These are phyloP conservation scores for Chondrilla cf. caribensis DNA, from an alignment of 37 sponge, comb jelly and placozoan genomes.

Conservation along the genomic window DNA sequence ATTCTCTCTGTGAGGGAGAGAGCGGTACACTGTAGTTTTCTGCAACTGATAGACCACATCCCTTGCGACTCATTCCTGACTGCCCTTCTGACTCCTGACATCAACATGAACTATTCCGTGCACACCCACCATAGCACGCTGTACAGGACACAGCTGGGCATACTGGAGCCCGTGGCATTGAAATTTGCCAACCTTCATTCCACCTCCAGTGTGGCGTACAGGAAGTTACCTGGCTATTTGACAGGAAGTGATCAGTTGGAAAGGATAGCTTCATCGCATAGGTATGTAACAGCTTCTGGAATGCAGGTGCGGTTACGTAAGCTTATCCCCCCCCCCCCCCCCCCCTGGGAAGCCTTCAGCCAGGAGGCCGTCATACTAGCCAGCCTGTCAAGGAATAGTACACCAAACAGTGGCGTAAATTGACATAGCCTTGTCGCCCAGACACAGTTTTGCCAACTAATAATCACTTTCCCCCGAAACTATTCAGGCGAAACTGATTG, in stretches of 20 bases:
- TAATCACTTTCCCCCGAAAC: no score
- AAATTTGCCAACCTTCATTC: background rate
- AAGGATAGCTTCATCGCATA: background rate
- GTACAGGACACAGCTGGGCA: background rate
- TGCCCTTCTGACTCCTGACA: background rate
- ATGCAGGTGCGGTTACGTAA: no score
- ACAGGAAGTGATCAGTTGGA: background rate
- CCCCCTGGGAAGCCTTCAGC: no score
- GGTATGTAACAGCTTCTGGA: background rate
- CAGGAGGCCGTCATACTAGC: no score
- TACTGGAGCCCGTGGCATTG: background rate
- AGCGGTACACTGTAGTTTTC: constrained; percentile 47
- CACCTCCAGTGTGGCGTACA: constrained; percentile 12
- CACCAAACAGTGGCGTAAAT: no score
- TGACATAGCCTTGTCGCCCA: no score
- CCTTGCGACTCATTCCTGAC: background rate
- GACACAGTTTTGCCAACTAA: no score
- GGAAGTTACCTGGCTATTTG: background rate
- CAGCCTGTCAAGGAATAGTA: no score
- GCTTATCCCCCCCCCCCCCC: no score
- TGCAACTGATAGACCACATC: constrained; percentile 22
- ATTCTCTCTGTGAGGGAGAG: constrained; percentile 59
- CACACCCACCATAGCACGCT: constrained; percentile 3
- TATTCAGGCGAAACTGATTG: no score
- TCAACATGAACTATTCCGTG: background rate